These are phyloP conservation scores for Clinocottus analis DNA, from an alignment of 2,113 vertebrate genomes.

Conservation along the genomic window DNA sequence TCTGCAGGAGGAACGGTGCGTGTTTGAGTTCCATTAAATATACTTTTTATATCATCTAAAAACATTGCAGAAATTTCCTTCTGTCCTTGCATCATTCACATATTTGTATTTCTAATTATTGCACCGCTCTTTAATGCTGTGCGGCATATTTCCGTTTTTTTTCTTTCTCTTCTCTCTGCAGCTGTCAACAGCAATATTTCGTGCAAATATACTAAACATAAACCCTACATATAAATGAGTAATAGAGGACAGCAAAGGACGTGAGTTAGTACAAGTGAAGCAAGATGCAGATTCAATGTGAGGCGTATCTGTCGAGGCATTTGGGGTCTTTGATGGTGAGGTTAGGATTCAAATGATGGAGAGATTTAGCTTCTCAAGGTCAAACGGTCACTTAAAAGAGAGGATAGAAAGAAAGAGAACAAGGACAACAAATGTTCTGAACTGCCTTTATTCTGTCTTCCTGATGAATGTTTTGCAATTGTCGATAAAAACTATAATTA, in stretches of 20 bases:
- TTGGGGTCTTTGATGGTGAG: not conserved
- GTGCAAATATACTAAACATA: not conserved
- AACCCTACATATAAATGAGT: not conserved
- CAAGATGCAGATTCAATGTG: slow-evolving; percentile 5
- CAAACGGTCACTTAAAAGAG: slow-evolving; percentile 9
- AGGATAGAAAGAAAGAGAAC: not conserved
- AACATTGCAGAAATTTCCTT: not conserved
- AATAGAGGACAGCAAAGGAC: not conserved
- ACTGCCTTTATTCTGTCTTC: not conserved
- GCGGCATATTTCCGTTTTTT: not conserved
- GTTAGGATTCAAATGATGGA: not conserved
- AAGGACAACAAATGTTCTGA: not conserved
- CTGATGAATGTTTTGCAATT: slow-evolving; percentile 53
- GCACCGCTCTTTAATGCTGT: not conserved
- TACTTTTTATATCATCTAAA: not conserved
- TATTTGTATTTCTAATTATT: not conserved
- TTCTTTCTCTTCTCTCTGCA: not conserved
- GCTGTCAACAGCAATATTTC: too few relatives aligned
- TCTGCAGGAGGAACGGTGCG: not conserved
- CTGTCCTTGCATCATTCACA: too few relatives aligned
- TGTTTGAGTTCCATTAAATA: not conserved
- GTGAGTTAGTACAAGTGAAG: not conserved
- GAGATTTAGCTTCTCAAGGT: not conserved
- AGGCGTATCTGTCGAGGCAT: not conserved
- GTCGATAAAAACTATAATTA: slow-evolving; percentile 59